A percentile compares a stretch with the other conserved stretches of the same genome.
Evolutionary conservation across 2,113 vertebrate species (phyloP).

Genomic region (Cryptotis parvus): DNA sequence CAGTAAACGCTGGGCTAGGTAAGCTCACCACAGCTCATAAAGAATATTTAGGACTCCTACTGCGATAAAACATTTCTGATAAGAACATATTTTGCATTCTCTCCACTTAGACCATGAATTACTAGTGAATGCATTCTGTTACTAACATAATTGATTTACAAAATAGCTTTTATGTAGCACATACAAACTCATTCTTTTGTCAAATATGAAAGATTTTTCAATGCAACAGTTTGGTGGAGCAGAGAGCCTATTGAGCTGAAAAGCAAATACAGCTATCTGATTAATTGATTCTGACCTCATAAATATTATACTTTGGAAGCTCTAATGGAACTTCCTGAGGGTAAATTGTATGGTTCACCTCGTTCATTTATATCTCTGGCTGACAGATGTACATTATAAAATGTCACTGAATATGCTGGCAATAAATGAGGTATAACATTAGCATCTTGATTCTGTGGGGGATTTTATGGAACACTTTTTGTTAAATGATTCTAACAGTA

Average conservation of each 20-base stretch:
- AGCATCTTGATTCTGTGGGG: conserved; percentile 89
- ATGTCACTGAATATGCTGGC: conserved; percentile 92
- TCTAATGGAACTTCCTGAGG: conserved; percentile 92
- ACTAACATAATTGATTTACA: conserved; percentile 82
- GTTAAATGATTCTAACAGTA: conserved; percentile 89
- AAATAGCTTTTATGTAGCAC: conserved; percentile 77
- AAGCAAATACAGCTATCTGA: conserved; percentile 91
- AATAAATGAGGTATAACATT: conserved; percentile 92
- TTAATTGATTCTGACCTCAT: conserved; percentile 94
- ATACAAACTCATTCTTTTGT: conserved; percentile 77
- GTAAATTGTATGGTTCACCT: conserved; percentile 92
- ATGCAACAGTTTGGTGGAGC: conserved; percentile 85
- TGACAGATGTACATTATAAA: conserved; percentile 94
- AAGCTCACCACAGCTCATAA: background rate
- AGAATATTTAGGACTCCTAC: conserved; percentile 52
- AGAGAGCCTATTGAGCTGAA: conserved; percentile 85
- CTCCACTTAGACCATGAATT: conserved; percentile 73
- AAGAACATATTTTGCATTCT: conserved; percentile 75
- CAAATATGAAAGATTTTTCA: conserved; percentile 80
- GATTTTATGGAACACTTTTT: conserved; percentile 88
- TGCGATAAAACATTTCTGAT: conserved; percentile 71
- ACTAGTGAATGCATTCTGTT: conserved; percentile 55
- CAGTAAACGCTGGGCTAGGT: background rate
- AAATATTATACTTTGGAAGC: conserved; percentile 93
- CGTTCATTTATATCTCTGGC: conserved; percentile 90